phyloP scores from a whole-genome alignment of 2,888 invertebrate species.

The Sycophila texana region DNA sequence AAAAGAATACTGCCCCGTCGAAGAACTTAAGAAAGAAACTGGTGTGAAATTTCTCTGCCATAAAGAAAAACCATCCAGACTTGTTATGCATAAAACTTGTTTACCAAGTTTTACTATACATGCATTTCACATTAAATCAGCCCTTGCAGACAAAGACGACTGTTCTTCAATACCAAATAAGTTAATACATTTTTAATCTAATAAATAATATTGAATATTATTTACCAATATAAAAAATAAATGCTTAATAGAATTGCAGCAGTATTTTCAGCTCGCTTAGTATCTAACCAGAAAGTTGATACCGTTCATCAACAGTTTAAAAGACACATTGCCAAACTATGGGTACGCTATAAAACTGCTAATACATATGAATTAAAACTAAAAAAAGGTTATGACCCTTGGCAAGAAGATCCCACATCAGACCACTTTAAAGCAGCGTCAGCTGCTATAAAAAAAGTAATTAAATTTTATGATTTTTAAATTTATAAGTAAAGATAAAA shows the following conservation, averaged over 20 bases:
- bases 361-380: slow-evolving; percentile 59
- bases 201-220: too few species aligned
- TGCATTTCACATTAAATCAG: slow-evolving; percentile 57
- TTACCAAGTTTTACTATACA: slow-evolving; percentile 60
- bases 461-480: not conserved
- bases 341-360: slow-evolving; percentile 55
- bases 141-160: slow-evolving; percentile 51
- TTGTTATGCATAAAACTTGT: slow-evolving; percentile 60
- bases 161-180: slow-evolving; percentile 50
- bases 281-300: slow-evolving; percentile 59
- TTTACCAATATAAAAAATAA: not conserved
- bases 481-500: not conserved
- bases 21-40: slow-evolving; percentile 56
- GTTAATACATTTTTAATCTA: slow-evolving; percentile 33
- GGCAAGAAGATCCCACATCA: slow-evolving; percentile 60
- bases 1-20: slow-evolving; percentile 51
- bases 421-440: slow-evolving; percentile 61
- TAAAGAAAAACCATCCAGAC: slow-evolving; percentile 59
- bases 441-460: slow-evolving; percentile 60
- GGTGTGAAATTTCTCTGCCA: slow-evolving; percentile 58
- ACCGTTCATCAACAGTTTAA: slow-evolving; percentile 56
- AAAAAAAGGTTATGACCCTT: slow-evolving; percentile 61
- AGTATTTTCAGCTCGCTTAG: slow-evolving; percentile 61
- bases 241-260: slow-evolving; percentile 57
- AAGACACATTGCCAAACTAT: slow-evolving; percentile 57